phyloP scores from a whole-genome alignment of 2,113 vertebrate genomes.

The Grammomys dolichurus region DNA sequence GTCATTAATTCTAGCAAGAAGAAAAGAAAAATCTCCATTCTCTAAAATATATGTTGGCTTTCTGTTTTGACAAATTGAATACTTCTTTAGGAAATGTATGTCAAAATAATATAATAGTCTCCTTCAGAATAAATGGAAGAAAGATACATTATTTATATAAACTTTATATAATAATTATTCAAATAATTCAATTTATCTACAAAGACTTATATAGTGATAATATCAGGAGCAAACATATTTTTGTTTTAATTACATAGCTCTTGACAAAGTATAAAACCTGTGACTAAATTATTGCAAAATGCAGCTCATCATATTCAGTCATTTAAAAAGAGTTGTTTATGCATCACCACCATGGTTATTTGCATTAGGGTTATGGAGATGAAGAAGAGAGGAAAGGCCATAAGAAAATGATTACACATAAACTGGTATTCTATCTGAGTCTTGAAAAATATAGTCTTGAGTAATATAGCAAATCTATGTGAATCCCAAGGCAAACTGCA shows the following conservation, averaged over 20 bases:
- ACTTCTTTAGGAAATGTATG: background rate
- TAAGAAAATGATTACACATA: background rate
- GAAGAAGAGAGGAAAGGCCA: background rate
- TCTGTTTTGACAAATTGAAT: constrained; percentile 12
- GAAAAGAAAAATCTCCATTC: constrained; percentile 19
- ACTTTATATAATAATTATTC: background rate
- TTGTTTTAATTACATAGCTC: background rate
- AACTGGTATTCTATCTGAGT: background rate
- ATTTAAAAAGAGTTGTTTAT: background rate
- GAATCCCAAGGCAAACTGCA: background rate
- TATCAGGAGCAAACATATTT: background rate
- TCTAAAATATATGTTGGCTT: background rate
- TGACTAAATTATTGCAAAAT: background rate
- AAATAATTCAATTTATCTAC: background rate
- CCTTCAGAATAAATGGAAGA: background rate
- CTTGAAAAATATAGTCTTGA: background rate
- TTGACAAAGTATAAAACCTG: background rate
- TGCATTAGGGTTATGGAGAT: background rate
- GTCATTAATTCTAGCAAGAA: constrained; percentile 3
- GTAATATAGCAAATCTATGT: background rate
- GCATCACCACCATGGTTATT: background rate
- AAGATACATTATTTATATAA: background rate
- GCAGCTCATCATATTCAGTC: background rate
- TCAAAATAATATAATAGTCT: background rate
- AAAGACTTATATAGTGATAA: background rate